Evolutionary conservation across 1,140 invertebrate species (phyloP).

Genomic region (Archegozetes longisetosus): DNA sequence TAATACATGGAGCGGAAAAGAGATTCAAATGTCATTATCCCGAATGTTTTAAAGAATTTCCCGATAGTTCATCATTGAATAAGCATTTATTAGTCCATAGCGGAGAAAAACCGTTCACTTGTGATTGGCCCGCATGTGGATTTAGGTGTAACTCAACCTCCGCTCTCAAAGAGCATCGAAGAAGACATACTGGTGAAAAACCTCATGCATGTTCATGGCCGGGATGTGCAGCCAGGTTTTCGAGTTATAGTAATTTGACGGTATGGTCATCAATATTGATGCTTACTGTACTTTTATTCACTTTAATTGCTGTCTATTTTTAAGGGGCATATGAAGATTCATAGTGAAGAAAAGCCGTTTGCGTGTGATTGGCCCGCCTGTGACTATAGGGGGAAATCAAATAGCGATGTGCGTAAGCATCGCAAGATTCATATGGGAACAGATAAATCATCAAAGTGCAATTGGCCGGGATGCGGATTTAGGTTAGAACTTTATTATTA

Average conservation of each 20-base stretch:
- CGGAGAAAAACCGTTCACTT: constrained; percentile 9
- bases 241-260: constrained; percentile 2
- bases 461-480: no score
- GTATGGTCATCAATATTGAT: no score
- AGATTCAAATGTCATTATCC: no score
- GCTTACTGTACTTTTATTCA: no score
- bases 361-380: constrained; percentile 37
- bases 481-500: no score
- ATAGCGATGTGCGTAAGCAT: background rate
- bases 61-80: no score
- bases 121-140: constrained; percentile 1
- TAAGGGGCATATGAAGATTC: constrained; percentile 8
- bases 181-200: background rate
- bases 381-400: background rate
- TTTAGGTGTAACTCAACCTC: background rate
- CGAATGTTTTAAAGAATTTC: no score
- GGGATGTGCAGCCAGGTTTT: constrained; percentile 5
- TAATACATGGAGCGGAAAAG: no score
- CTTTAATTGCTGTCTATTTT: no score
- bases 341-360: constrained; percentile 48
- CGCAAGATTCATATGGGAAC: background rate
- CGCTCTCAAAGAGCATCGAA: background rate
- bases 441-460: no score
- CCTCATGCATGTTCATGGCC: constrained; percentile 3
- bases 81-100: no score